Conservation (phyloP, 2,113 vertebrate species). For the Martes martes region DNA sequence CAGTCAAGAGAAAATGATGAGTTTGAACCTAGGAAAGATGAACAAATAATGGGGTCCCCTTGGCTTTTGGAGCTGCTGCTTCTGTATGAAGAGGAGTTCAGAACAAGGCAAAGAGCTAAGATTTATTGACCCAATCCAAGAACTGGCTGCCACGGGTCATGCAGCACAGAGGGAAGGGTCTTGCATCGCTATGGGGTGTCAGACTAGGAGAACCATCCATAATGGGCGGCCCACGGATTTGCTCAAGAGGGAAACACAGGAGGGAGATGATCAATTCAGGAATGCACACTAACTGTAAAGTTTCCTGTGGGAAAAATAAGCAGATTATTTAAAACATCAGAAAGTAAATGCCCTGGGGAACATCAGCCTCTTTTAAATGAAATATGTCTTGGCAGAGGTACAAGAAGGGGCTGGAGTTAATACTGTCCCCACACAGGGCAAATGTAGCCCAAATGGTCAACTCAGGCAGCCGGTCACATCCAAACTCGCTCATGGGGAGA, state of each 20-base stretch:
- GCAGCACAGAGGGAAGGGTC: not conserved
- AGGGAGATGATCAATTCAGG: not conserved
- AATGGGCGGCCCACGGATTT: not conserved
- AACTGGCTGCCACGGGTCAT: not conserved
- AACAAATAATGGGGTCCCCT: not conserved
- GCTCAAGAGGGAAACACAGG: not conserved
- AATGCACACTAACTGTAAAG: constrained; percentile 36
- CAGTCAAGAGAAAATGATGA: not conserved
- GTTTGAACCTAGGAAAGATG: not conserved
- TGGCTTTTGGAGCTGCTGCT: not conserved
- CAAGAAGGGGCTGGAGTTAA: not conserved
- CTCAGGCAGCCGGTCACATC: not conserved
- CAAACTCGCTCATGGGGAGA: not conserved
- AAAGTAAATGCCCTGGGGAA: constrained; percentile 57
- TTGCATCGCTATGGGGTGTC: not conserved
- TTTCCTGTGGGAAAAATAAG: constrained; percentile 77
- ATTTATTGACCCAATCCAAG: not conserved
- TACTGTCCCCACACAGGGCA: not conserved
- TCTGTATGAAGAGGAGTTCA: not conserved
- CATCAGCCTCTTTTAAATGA: constrained; percentile 11
- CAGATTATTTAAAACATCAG: constrained; percentile 65
- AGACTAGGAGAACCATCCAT: not conserved
- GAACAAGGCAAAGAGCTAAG: not conserved
- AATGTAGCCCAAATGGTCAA: not conserved
- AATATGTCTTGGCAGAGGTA: constrained; percentile 37